Conservation (phyloP, 2,797 vertebrate species). For the Rousettus madagascariensis region DNA sequence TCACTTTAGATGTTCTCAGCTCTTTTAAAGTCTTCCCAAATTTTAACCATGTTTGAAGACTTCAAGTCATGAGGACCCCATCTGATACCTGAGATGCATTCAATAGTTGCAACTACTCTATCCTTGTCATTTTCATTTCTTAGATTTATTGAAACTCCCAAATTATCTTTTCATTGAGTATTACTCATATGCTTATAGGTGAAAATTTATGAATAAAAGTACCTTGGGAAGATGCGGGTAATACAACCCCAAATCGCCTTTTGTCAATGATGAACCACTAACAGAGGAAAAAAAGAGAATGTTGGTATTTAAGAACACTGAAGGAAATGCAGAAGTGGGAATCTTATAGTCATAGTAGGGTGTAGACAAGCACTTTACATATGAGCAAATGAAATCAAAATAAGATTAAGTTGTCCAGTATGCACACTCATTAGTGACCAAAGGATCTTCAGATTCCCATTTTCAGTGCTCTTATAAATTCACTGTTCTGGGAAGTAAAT, state of each 20-base stretch:
- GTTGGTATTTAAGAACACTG: not conserved
- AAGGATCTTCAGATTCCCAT: not conserved
- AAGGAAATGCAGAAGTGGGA: not conserved
- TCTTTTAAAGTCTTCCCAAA: not conserved
- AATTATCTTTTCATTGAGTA: not conserved
- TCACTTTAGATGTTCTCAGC: not conserved
- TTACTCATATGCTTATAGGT: not conserved
- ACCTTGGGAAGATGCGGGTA: not conserved
- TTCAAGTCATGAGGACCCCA: not conserved
- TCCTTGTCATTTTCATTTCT: not conserved
- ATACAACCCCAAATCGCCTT: not conserved
- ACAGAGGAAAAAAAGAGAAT: not conserved
- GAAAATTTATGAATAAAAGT: conserved; percentile 3
- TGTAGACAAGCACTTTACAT: not conserved
- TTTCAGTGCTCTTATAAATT: not conserved
- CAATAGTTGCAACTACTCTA: not conserved
- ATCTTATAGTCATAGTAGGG: not conserved
- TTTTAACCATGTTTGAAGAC: not conserved
- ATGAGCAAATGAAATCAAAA: not conserved
- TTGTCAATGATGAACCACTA: not conserved
- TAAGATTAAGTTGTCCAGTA: not conserved
- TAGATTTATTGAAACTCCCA: not conserved
- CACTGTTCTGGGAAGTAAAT: not conserved
- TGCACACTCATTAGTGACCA: not conserved
- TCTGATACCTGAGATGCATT: not conserved